These are phyloP conservation scores for Ischnura elegans DNA, from an alignment of 2,888 invertebrate species.

Conservation along the genomic window DNA sequence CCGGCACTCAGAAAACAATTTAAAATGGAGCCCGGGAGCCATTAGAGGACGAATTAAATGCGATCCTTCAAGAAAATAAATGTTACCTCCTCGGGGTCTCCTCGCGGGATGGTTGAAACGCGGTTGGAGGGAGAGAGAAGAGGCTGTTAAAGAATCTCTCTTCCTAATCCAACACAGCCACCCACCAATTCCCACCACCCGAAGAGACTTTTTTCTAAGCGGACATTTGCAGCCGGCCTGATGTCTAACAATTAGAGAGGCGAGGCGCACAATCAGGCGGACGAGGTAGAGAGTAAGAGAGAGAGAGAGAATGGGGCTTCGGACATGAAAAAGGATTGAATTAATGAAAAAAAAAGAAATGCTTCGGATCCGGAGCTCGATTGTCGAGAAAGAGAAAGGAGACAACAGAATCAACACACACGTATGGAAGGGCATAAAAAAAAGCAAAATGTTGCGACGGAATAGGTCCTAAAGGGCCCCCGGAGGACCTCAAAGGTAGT, in stretches of 20 bases:
- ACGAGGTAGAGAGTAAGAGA: no score
- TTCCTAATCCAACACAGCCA: not conserved
- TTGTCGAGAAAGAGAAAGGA: not conserved
- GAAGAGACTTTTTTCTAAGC: not conserved
- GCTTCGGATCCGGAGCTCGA: not conserved
- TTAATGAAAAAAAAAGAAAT: not conserved
- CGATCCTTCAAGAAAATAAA: constrained; percentile 60
- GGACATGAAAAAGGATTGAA: constrained; percentile 11
- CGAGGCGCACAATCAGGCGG: not conserved
- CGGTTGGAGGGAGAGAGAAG: not conserved
- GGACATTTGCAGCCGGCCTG: constrained; percentile 8
- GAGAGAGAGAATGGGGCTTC: no score
- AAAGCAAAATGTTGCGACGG: not conserved
- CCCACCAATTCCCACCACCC: not conserved
- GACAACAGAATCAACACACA: not conserved
- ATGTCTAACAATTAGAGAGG: constrained; percentile 11
- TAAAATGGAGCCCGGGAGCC: constrained; percentile 58
- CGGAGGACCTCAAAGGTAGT: no score
- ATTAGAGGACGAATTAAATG: constrained; percentile 63
- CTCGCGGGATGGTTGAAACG: not conserved
- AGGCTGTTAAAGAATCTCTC: constrained; percentile 32
- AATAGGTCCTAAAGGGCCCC: not conserved
- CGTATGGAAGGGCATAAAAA: not conserved
- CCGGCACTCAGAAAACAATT: constrained; percentile 65
- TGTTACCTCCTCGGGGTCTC: constrained; percentile 36